A percentile compares a stretch with the other conserved stretches of the same genome.
Evolutionary conservation across 2,888 invertebrate genomes (phyloP).

Genomic region (Agriopis marginaria): DNA sequence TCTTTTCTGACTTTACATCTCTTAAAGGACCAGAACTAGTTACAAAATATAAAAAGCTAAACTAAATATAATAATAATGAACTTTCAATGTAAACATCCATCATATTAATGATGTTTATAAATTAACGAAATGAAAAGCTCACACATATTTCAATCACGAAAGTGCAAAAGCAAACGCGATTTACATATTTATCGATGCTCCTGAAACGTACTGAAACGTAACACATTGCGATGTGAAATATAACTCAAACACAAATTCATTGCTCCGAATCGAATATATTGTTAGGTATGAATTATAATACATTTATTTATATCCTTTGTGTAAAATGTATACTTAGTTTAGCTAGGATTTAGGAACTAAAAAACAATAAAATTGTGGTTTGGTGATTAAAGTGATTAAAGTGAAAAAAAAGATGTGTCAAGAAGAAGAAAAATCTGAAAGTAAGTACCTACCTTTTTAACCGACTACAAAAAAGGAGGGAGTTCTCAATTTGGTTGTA

Average conservation of each 20-base stretch:
- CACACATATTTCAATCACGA: conserved; percentile 58
- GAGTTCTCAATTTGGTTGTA: too few relatives aligned
- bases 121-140: conserved; percentile 49
- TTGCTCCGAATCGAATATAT: conserved; percentile 1
- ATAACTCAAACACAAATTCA: conserved; percentile 22
- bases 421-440: not conserved
- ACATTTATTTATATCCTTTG: not conserved
- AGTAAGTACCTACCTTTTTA: not conserved
- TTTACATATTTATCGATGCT: conserved; percentile 62
- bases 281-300: not conserved
- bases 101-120: conserved; percentile 22
- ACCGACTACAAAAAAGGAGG: too few relatives aligned
- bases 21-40: too few relatives aligned
- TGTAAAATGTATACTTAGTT: not conserved
- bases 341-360: not conserved
- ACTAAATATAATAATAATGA: not conserved
- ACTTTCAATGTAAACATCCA: not conserved
- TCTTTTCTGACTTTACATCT: too few relatives aligned
- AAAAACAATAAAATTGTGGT: not conserved
- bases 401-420: not conserved
- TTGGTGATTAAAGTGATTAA: not conserved
- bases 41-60: too few relatives aligned
- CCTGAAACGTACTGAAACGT: conserved; percentile 41
- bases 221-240: conserved; percentile 33
- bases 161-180: conserved; percentile 57